Base-by-base conservation (phyloP, 2,797 vertebrate genomes). In the Delichon dasypus region DNA sequence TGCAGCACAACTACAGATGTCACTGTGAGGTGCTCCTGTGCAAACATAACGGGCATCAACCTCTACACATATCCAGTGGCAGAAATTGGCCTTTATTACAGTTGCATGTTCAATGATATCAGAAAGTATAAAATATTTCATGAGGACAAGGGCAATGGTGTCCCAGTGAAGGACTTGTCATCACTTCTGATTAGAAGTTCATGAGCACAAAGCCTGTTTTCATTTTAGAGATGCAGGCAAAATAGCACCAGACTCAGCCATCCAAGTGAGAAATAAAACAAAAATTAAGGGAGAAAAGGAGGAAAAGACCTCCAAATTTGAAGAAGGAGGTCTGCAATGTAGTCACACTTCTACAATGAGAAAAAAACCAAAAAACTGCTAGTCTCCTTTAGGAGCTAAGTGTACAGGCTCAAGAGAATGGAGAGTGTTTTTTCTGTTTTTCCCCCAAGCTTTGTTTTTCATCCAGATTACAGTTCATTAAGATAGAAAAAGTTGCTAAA, bases 41-140 rank as follows among this genome's bases (percentile, higher is more conserved):
- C 40, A 78, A 94, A 87, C 19, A 38, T 23, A 80, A 68, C 32
- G 55, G 34, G 18, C 19, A 94, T 47, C 67, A 88, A 83, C 68
- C 68, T 32, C 55, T 78, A 47, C 19, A 32, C 8, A n/a, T 17
- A 60, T 4, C 44, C 54, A 94, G 65, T 26, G n/a, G 29, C 62
- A 95, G 75, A 83, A 87, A 40, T 8, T 50, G 15, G 42, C 61
- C 75, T 84, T 89, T 72, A 47, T 67, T 65, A 73, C 23, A 47
- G 68, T 15, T 73, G 53, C 32, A 77, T 13, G 47, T 36, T 74
- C 67, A 85, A 2, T 19, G 50, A 57, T 57, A 89, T 22, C 61
- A 85, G 47, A 85, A 77, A 74, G 51, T 62, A 84, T 36, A 81
- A 95, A 87, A 78, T 61, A 92, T 84, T 92, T 93, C 65, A 85